Evolutionary conservation across 2,888 invertebrate species (phyloP), one percentile per base, ranked within the genome.

Genomic region (Himalopsyche tibetana): DNA sequence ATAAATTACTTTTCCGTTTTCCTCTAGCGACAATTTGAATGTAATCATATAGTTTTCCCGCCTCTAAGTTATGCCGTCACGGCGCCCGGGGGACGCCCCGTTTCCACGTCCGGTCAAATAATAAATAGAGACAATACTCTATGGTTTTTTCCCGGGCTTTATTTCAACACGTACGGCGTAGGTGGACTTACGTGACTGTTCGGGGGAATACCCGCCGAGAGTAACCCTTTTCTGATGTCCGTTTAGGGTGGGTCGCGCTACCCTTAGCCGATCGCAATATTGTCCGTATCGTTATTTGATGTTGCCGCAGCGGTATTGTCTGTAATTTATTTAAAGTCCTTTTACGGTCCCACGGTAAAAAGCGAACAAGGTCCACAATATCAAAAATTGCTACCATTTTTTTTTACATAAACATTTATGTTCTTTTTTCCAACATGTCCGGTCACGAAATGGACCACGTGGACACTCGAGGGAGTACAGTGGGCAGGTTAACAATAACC

Each of bases 1-100:
- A 28, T 74, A 74, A 28, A 36, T 74, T 74, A 74, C 28, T 74
- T 74, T 74, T 38, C 74, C 74, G 28, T 74, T 74, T 74, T 63
- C 36, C 36, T 36, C 74, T 19, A 74, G 74, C 80, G 83, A 55
- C 69, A 81, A 85, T 85, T 85, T 85, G 82, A 82, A 82, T 85
- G 82, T 85, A 85, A 85, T 85, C 85, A 79, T 85, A 83, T 74
- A 74, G 74, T 74, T 74, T 63, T 74, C 74, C 74, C 74, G 74
- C 74, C 74, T 74, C 12, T 74, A 74, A 74, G 74, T 74, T 74
- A 74, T 74, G 74, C 74, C 74, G 74, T 74, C 74, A 74, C 74
- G 74, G 36, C 74, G 74, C 74, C 74, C 36, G 28, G 74, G 74
- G 74, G 74, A 74, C 74, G 74, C 28, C 74, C 74, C 74, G 74